Percentiles rank a stretch among this genome's conserved stretches.
Conservation (phyloP, 2,888 invertebrate genomes). For the Resseliella maxima region DNA sequence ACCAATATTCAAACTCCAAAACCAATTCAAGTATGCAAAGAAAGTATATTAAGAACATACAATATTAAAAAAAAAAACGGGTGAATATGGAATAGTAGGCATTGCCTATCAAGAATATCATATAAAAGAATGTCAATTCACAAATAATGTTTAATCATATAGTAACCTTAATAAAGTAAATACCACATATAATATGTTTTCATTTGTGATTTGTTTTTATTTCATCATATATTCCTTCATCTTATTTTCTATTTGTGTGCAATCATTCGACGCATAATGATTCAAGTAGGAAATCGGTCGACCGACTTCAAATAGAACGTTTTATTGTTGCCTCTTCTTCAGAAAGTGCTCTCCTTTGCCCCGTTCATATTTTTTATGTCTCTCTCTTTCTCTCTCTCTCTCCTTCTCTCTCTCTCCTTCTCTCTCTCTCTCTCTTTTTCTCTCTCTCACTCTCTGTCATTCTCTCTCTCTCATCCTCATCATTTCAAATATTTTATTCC, state of each 20-base stretch:
- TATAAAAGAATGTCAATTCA: no score
- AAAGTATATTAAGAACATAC: no score
- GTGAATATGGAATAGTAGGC: no score
- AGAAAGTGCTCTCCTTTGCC: not conserved
- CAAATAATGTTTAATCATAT: no score
- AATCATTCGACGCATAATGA: not conserved
- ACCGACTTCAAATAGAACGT: not conserved
- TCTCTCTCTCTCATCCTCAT: not conserved
- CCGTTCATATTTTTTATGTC: no score
- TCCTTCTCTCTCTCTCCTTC: not conserved
- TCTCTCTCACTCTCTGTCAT: not conserved
- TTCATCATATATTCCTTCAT: no score
- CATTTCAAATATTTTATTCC: not conserved
- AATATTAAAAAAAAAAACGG: no score
- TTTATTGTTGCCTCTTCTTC: not conserved
- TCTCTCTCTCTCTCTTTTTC: not conserved
- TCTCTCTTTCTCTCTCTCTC: not conserved
- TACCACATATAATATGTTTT: no score
- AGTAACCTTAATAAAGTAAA: no score
- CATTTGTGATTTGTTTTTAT: constrained; percentile 22
- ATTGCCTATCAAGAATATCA: no score
- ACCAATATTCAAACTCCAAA: no score
- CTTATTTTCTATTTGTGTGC: not conserved
- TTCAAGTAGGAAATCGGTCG: not conserved
- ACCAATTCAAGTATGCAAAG: no score